phyloP scores from a whole-genome alignment of 1,140 invertebrate species.

The Drosophila quadrilineata region DNA sequence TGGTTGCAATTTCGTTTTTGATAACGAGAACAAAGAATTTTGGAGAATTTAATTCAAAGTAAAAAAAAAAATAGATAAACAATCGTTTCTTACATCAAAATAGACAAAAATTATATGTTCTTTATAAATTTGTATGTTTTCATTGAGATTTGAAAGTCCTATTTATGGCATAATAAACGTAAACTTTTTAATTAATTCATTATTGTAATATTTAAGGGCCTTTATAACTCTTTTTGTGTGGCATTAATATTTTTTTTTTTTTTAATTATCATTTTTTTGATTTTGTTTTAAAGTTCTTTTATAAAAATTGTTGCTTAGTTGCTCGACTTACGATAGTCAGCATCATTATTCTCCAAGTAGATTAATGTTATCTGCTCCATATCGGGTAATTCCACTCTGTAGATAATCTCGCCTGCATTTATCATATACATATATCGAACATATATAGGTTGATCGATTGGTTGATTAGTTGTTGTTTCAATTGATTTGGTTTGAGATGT shows the following conservation, averaged over 20 bases:
- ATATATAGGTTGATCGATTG: slow-evolving; percentile 46
- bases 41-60: neutral
- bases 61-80: slow-evolving; percentile 10
- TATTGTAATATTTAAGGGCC: slow-evolving; percentile 44
- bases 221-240: slow-evolving; percentile 45
- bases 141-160: slow-evolving; percentile 15
- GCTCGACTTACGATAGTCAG: slow-evolving; percentile 86
- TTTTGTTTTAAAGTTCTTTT: slow-evolving; percentile 55
- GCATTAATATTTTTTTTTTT: slow-evolving; percentile 40
- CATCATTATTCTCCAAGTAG: slow-evolving; percentile 91
- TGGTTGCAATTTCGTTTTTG: slow-evolving; percentile 36
- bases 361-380: slow-evolving; percentile 94
- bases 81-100: no score
- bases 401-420: slow-evolving; percentile 90
- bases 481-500: slow-evolving; percentile 44
- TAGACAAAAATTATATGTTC: slow-evolving; percentile 43
- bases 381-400: slow-evolving; percentile 93
- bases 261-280: slow-evolving; percentile 36
- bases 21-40: slow-evolving; percentile 17
- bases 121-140: slow-evolving; percentile 41
- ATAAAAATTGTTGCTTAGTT: slow-evolving; percentile 76
- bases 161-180: slow-evolving; percentile 37
- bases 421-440: slow-evolving; percentile 37
- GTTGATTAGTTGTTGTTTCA: slow-evolving; percentile 37
- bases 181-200: slow-evolving; percentile 41